Conservation (phyloP, 2,113 vertebrate species). For the Meles meles region DNA sequence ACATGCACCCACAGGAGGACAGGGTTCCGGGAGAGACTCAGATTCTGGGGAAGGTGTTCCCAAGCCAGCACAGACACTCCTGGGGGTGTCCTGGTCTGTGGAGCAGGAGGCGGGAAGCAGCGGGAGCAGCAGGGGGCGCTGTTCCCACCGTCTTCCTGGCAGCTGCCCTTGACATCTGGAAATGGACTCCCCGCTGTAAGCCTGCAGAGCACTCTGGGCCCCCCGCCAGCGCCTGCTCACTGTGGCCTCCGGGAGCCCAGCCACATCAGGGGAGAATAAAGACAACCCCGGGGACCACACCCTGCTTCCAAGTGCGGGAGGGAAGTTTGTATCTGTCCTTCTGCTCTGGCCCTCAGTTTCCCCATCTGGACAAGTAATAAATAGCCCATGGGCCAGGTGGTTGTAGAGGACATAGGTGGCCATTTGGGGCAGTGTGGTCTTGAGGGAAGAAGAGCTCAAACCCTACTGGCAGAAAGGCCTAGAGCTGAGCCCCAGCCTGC, state of each 20-base stretch:
- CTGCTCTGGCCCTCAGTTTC: not conserved
- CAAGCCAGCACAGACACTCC: fast-evolving
- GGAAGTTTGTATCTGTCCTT: not conserved
- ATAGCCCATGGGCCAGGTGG: not conserved
- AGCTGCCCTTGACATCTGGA: not conserved
- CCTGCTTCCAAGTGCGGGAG: no score
- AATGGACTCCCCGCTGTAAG: not conserved
- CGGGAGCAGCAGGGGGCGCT: not conserved
- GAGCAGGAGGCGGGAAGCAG: not conserved
- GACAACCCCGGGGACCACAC: not conserved
- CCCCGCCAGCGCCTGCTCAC: fast-evolving
- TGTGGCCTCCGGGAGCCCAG: fast-evolving
- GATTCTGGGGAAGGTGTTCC: not conserved
- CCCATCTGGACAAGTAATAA: not conserved
- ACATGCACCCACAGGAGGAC: fast-evolving
- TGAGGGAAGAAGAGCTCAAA: no score
- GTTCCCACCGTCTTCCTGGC: fast-evolving
- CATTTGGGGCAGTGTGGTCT: not conserved
- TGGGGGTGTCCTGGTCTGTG: not conserved
- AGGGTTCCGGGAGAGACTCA: not conserved
- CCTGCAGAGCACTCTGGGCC: not conserved
- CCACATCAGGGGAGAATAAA: not conserved
- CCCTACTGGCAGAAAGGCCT: not conserved
- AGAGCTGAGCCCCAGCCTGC: not conserved
- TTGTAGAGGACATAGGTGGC: not conserved